A percentile compares a stretch with the other conserved stretches of the same genome.
Evolutionary conservation across 2,113 vertebrate species (phyloP).

Genomic region (Cyanocitta stelleri): DNA sequence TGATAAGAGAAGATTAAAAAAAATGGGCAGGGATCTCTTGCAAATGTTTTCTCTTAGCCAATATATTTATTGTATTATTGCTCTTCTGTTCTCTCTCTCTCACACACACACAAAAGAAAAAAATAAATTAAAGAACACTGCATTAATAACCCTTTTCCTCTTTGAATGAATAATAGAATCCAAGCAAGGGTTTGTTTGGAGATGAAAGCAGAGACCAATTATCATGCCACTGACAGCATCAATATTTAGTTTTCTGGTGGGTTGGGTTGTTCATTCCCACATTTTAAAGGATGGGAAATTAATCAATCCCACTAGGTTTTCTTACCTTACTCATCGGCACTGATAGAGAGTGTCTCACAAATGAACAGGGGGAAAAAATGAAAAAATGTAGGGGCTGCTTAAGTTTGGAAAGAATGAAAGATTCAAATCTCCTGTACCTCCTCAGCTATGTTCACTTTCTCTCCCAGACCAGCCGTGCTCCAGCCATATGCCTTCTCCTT

Average conservation of each 20-base stretch:
- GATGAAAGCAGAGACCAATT: constrained; percentile 39
- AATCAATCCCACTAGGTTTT: background rate
- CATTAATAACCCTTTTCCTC: constrained; percentile 16
- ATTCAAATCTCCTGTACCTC: background rate
- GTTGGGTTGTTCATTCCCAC: background rate
- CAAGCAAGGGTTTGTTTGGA: background rate
- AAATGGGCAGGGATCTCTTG: constrained; percentile 16
- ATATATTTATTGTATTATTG: constrained; percentile 4
- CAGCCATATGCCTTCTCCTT: background rate
- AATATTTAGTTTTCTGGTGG: constrained; percentile 18
- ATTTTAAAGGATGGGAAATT: background rate
- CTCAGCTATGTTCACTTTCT: background rate
- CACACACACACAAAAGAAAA: background rate
- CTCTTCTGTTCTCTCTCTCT: background rate
- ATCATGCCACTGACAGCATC: background rate
- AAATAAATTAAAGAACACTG: background rate
- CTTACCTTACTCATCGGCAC: background rate
- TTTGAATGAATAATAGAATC: constrained; percentile 10
- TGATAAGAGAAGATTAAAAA: constrained; percentile 44
- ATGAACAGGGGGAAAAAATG: accelerated
- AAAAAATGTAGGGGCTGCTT: background rate
- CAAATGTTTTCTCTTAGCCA: constrained; percentile 50
- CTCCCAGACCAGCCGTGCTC: background rate
- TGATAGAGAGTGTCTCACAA: background rate
- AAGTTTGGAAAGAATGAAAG: background rate